Evolutionary conservation across 2,888 invertebrate genomes (phyloP).

Genomic region (Mesodorylaimus sp.): DNA sequence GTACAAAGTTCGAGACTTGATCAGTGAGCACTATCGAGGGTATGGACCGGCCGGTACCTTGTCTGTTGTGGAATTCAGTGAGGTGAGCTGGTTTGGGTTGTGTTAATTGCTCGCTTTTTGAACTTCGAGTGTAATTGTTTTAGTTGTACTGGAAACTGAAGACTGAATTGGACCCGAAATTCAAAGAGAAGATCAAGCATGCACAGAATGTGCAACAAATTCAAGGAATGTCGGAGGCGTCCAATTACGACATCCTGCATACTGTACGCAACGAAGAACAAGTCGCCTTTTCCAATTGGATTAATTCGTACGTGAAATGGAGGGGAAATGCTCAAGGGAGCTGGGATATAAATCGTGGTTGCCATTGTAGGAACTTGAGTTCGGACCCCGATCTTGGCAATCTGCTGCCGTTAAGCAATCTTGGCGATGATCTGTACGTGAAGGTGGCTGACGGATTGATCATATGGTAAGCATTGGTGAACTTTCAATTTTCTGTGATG

Average conservation of each 20-base stretch:
- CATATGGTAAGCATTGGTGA: slow-evolving; percentile 48
- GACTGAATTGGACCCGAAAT: not conserved
- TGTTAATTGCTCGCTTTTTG: not conserved
- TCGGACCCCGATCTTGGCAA: slow-evolving; percentile 73
- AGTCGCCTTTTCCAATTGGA: slow-evolving; percentile 95
- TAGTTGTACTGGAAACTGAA: not conserved
- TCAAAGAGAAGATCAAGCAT: slow-evolving; percentile 38
- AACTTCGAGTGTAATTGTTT: not conserved
- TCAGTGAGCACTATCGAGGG: slow-evolving; percentile 45
- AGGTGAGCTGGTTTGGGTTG: slow-evolving; percentile 20
- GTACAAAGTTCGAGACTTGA: slow-evolving; percentile 67
- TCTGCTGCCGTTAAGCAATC: slow-evolving; percentile 70
- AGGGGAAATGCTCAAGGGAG: not conserved
- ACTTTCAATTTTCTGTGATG: not conserved
- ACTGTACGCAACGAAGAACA: slow-evolving; percentile 64
- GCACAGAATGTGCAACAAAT: slow-evolving; percentile 66
- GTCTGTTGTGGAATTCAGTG: slow-evolving; percentile 70
- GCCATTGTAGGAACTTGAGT: slow-evolving; percentile 37
- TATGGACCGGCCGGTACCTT: slow-evolving; percentile 45
- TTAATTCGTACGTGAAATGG: slow-evolving; percentile 44
- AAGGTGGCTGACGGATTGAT: slow-evolving; percentile 89
- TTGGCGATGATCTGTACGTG: slow-evolving; percentile 71
- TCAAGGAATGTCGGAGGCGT: slow-evolving; percentile 79
- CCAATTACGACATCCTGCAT: slow-evolving; percentile 74
- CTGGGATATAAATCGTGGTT: not conserved